A percentile compares a stretch with the other conserved stretches of the same genome.
These are phyloP conservation scores for Octonoba sinensis DNA, from an alignment of 2,888 invertebrate genomes.

Conservation along the genomic window DNA sequence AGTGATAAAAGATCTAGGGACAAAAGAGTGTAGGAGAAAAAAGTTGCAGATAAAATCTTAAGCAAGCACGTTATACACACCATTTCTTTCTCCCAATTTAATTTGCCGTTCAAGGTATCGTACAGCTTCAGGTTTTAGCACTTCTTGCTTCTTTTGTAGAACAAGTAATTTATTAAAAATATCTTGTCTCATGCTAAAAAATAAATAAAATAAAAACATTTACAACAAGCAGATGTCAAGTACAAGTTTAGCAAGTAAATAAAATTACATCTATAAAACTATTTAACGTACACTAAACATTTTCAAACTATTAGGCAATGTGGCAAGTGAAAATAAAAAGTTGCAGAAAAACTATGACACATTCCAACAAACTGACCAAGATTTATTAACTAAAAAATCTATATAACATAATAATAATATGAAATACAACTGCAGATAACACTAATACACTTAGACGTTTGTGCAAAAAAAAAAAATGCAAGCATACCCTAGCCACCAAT, in stretches of 20 bases:
- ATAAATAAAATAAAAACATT: constrained; percentile 11
- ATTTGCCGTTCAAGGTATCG: constrained; percentile 72
- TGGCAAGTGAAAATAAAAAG: too few species aligned
- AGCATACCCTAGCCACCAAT: too few species aligned
- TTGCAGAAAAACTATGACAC: too few species aligned
- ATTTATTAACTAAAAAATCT: too few species aligned
- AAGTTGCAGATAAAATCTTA: neutral
- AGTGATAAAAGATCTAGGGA: too few species aligned
- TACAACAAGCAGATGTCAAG: neutral
- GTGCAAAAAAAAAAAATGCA: too few species aligned
- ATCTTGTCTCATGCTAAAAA: constrained; percentile 73
- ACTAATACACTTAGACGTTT: too few species aligned
- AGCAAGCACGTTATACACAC: constrained; percentile 67
- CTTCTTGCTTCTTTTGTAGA: constrained; percentile 68
- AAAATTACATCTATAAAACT: neutral
- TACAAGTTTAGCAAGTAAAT: neutral
- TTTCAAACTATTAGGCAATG: too few species aligned
- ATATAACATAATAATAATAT: too few species aligned
- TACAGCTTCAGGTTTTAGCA: constrained; percentile 70
- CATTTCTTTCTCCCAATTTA: constrained; percentile 72
- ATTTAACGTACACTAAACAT: neutral
- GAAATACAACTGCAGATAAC: too few species aligned
- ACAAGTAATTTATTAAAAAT: constrained; percentile 72
- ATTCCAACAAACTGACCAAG: too few species aligned
- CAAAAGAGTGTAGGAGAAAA: too few species aligned